Evolutionary conservation across 2,113 vertebrate species (phyloP).

Genomic region (Bubo blakistoni): DNA sequence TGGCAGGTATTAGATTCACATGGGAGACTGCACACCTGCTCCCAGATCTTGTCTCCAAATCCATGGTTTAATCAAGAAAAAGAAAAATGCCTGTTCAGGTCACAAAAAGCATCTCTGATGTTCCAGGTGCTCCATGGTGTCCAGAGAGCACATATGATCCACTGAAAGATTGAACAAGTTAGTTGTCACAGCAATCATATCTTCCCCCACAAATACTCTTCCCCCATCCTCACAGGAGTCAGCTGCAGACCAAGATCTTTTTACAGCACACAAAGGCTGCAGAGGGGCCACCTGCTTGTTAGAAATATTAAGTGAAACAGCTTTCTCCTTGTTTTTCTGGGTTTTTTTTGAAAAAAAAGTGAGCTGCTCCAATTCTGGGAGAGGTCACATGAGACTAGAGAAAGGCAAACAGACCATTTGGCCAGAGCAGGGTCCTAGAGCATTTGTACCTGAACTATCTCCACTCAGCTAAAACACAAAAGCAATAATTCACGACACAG

Average conservation of each 20-base stretch:
- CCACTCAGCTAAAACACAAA: background rate
- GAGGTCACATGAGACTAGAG: background rate
- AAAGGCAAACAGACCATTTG: background rate
- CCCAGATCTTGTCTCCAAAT: background rate
- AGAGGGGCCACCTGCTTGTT: background rate
- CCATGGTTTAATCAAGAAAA: background rate
- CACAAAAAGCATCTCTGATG: background rate
- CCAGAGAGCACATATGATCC: background rate
- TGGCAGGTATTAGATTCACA: background rate
- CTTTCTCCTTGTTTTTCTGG: background rate
- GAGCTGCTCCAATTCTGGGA: background rate
- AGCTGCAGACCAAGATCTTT: background rate
- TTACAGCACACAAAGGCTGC: background rate
- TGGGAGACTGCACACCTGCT: background rate
- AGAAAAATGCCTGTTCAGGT: background rate
- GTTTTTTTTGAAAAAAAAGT: background rate
- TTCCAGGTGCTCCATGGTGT: background rate
- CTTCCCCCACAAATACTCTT: background rate
- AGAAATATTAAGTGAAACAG: background rate
- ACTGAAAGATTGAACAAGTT: background rate
- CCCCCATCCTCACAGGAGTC: background rate
- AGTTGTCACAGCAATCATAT: background rate
- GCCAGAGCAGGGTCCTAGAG: background rate
- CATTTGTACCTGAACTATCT: background rate
- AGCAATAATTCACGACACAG: background rate